Conservation (phyloP, 2,888 invertebrate species). For the Lycaena phlaeas region DNA sequence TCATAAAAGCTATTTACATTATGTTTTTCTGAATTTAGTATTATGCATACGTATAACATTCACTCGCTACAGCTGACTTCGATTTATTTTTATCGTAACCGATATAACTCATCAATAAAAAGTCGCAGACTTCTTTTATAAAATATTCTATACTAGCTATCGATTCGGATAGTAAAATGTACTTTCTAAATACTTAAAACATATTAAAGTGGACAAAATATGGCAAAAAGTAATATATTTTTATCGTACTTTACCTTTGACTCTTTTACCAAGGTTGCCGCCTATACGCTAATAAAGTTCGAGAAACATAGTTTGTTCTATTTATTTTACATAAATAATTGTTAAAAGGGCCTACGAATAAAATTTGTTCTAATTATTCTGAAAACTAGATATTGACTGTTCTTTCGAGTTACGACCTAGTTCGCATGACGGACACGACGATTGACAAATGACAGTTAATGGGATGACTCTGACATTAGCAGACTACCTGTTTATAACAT, state of each 20-base stretch:
- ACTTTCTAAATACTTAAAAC: slow-evolving; percentile 29
- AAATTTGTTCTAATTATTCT: slow-evolving; percentile 26
- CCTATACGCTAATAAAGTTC: slow-evolving; percentile 18
- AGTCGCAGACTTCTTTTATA: neutral
- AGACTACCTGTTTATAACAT: no score
- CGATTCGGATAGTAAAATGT: slow-evolving; percentile 1
- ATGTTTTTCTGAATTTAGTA: slow-evolving; percentile 20
- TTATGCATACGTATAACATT: slow-evolving; percentile 28
- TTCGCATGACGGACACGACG: slow-evolving; percentile 44
- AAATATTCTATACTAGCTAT: slow-evolving; percentile 6
- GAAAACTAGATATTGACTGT: slow-evolving; percentile 40
- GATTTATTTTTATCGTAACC: slow-evolving; percentile 30
- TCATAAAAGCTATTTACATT: slow-evolving; percentile 15
- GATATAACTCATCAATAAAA: slow-evolving; percentile 13
- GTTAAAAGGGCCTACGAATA: neutral
- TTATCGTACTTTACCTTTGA: slow-evolving; percentile 46
- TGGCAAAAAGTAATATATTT: slow-evolving; percentile 55
- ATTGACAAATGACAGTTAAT: slow-evolving; percentile 26
- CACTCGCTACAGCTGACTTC: slow-evolving; percentile 27
- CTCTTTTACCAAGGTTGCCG: slow-evolving; percentile 36
- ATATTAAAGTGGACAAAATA: slow-evolving; percentile 59
- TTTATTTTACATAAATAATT: neutral
- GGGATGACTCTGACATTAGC: slow-evolving; percentile 22
- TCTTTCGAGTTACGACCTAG: slow-evolving; percentile 57
- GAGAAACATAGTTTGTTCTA: slow-evolving; percentile 9